Evolutionary conservation across 1,140 invertebrate species (phyloP), one percentile per base, ranked within the genome.

Genomic region (Drosophila parvula): DNA sequence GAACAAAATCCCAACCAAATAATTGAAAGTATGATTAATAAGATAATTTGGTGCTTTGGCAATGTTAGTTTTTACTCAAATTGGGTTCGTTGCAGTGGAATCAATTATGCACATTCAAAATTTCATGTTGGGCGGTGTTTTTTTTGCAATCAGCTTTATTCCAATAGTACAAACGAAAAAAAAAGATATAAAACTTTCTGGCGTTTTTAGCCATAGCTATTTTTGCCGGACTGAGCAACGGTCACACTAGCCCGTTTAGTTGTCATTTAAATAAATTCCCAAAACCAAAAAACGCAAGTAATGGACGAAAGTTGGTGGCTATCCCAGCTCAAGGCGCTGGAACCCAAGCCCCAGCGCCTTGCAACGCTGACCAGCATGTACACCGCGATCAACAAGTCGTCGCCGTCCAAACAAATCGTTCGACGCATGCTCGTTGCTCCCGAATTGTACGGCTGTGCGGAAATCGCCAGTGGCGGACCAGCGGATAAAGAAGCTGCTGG

Each of bases 251-350:
- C n/a, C 14, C 14, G 16, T 18, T 43, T 41, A n/a, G n/a, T 11
- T 68, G 41, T 57, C 43, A 68, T 48, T 56, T 36, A 30, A 67
- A 67, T 34, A 53, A 44, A 36, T 40, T 27, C 14, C 5, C 12
- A 8, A n/a, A 34, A 47, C 30, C 30, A 30, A 30, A 41, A 59
- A 28, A 30, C 16, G 14, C 43, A 55, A 22, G 59, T 51, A 62
- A 91, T 91, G 90, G 90, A 89, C 4, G 91, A 93, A 28, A 91
- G 89, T 32, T 93, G 93, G 93, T 93, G 90, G 86, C 68, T 79
- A 30, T 81, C 88, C 18, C 91, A 93, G 73, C 56, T 92, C 27
- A 79, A 85, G 27, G 88, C 91, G 34, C 79, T 93, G 57, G 62
- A 86, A 48, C 74, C 90, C 3, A 89, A 90, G 82, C 84, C 86